These are phyloP conservation scores for Hypothenemus hampei DNA, from an alignment of 1,140 invertebrate genomes.

Conservation along the genomic window DNA sequence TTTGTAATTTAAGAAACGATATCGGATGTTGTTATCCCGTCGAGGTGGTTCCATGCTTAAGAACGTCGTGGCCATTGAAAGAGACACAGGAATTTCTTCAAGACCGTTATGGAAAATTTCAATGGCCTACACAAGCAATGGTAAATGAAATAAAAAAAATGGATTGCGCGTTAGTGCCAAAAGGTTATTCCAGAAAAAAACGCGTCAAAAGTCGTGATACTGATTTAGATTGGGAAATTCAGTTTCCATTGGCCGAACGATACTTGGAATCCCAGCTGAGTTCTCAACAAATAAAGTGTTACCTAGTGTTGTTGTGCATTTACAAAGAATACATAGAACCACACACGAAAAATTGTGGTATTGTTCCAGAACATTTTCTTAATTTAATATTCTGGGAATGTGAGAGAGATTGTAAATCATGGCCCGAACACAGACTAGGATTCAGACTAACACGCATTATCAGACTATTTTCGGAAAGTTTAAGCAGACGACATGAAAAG, in stretches of 20 bases:
- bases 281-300: constrained; percentile 61
- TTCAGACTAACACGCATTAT: constrained; percentile 60
- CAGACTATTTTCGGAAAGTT: constrained; percentile 45
- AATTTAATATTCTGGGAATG: constrained; percentile 71
- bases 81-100: constrained; percentile 22
- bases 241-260: constrained; percentile 66
- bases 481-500: constrained; percentile 55
- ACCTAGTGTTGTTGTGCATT: constrained; percentile 57
- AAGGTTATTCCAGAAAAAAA: constrained; percentile 43
- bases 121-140: constrained; percentile 61
- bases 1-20: constrained; percentile 26
- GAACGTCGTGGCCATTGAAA: constrained; percentile 33
- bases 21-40: constrained; percentile 20
- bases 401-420: constrained; percentile 61
- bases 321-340: constrained; percentile 65
- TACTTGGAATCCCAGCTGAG: constrained; percentile 65
- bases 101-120: constrained; percentile 8
- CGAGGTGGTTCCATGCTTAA: constrained; percentile 34
- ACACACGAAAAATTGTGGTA: constrained; percentile 51
- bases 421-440: constrained; percentile 65
- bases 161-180: constrained; percentile 63
- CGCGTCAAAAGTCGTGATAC: not conserved
- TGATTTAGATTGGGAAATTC: constrained; percentile 65
- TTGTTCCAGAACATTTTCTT: constrained; percentile 62
- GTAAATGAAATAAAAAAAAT: constrained; percentile 57